These are phyloP conservation scores for Volucella bombylans DNA, from an alignment of 2,888 invertebrate species.

Conservation along the genomic window DNA sequence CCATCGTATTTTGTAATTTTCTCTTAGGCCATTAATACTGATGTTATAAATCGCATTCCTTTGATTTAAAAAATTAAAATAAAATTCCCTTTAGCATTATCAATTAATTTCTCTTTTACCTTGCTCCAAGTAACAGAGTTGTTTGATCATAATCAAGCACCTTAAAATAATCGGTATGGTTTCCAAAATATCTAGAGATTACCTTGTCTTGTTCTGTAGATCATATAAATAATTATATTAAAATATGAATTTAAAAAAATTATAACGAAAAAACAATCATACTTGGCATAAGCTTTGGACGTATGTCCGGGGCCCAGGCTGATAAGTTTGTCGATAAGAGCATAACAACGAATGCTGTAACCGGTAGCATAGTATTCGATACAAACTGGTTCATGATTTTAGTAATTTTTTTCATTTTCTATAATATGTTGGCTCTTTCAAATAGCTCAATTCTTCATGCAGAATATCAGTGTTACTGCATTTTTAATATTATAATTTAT, in stretches of 20 bases:
- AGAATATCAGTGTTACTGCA: no score
- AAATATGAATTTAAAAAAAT: no score
- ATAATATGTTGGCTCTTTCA: no score
- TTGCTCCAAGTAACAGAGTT: constrained; percentile 94
- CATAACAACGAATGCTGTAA: constrained; percentile 35
- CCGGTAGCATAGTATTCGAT: constrained; percentile 15
- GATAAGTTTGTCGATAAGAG: constrained; percentile 46
- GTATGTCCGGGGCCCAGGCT: constrained; percentile 81
- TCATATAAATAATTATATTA: constrained; percentile 15
- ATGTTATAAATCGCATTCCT: constrained; percentile 96
- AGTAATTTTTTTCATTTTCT: constrained; percentile 29
- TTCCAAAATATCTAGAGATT: constrained; percentile 90
- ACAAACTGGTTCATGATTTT: constrained; percentile 4
- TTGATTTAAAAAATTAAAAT: constrained; percentile 78
- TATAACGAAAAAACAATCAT: constrained; percentile 70
- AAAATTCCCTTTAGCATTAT: not conserved
- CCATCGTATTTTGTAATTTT: constrained; percentile 91
- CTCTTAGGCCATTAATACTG: constrained; percentile 91
- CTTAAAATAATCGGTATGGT: constrained; percentile 92
- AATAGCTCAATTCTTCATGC: no score
- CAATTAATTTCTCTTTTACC: constrained; percentile 84
- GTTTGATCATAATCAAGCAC: constrained; percentile 93
- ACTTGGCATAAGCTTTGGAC: constrained; percentile 80
- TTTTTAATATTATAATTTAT: no score
- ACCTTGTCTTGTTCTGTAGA: constrained; percentile 88